Base-by-base conservation (phyloP, 2,113 vertebrate species). In the Capreolus pygargus region DNA sequence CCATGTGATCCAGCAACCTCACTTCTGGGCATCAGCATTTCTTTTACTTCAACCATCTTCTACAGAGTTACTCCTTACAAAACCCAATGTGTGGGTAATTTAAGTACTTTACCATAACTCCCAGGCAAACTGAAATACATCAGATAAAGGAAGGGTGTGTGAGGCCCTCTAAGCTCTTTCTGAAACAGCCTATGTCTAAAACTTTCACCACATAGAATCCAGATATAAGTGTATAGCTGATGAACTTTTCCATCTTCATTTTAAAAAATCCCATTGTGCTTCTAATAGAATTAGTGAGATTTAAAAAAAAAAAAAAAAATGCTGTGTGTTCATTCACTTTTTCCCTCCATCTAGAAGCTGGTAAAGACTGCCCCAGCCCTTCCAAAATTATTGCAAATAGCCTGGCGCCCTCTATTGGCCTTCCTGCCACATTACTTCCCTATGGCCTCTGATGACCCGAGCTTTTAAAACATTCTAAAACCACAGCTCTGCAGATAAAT, bases 351-450 rank as follows among this genome's bases (percentile, higher is more conserved):
- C n/a, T n/a, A n/a, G n/a, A n/a, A n/a, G n/a, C n/a, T n/a, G n/a
- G n/a, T n/a, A n/a, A n/a, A n/a, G n/a, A n/a, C n/a, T n/a, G n/a
- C n/a, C n/a, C 67, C 9, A 8, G 0, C 10, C 12, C 70, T 86
- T 95, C 16, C 7, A 5, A 91, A 54, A 43, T 78, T 54, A 97
- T 96, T 67, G 1, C 60, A 78, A 93, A 58, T 70, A 61, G 70
- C 86, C 15, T 16, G 93, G 95, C 36, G 86, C 98, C 98, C 97
- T 95, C 98, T 98, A 61, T 64, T 2, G 96, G 76, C 45, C 36
- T 3, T 57, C 16, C 16, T 0, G 6, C 55, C 47, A 70, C 89
- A 95, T 57, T 89, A 89, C 95, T 15, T 76, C 70, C 57, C 54
- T 17, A 5, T 0, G 13, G 57, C 43, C 74, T 54, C 43, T 6